Base-by-base conservation (phyloP, 2,797 vertebrate species). In the Vespertilio murinus region DNA sequence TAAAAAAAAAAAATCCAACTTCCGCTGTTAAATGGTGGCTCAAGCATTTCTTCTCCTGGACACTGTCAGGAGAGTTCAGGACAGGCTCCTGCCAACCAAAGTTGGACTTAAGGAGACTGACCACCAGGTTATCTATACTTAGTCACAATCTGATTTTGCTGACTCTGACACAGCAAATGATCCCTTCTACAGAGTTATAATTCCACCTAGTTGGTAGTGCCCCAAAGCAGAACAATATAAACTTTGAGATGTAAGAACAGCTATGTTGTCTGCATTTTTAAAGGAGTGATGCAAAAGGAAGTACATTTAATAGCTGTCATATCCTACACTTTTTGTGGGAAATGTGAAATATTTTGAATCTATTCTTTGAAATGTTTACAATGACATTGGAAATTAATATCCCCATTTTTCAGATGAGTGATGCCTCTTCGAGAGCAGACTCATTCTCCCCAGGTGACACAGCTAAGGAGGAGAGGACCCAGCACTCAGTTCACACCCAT, bases 251-350 rank as follows among this genome's bases (percentile, higher is more conserved):
- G 17, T 59, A 92, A 54, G 40, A 65, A 30, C 52, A 95, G 22
- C 23, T 82, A n/a, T 35, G 11, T 65, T 93, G 83, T 88, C 89
- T 88, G 47, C 73, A 70, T 78, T 56, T 70, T 73, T 91, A 11
- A 88, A 61, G 28, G 45, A 77, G 11, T 84, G 17, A 35, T 81
- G 0, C 23, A 45, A 93, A 89, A 64, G 22, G 45, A 79, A 93
- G 77, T 70, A 22, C 18, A 54, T 42, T 33, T 83, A 42, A 47
- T 64, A 54, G n/a, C 42, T 87, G 6, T 28, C 25, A 38, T 49
- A 35, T 70, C 74, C 40, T 42, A 35, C 12, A 65, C 25, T 40
- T 81, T 25, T 30, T 86, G 18, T 74, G 8, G 47, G 3, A 67
- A 56, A 22, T 47, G 22, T 45, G 45, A 93, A 13, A 61, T 42